Base-by-base conservation (phyloP, 2,113 vertebrate genomes). In the Gorsachius goisagi region DNA sequence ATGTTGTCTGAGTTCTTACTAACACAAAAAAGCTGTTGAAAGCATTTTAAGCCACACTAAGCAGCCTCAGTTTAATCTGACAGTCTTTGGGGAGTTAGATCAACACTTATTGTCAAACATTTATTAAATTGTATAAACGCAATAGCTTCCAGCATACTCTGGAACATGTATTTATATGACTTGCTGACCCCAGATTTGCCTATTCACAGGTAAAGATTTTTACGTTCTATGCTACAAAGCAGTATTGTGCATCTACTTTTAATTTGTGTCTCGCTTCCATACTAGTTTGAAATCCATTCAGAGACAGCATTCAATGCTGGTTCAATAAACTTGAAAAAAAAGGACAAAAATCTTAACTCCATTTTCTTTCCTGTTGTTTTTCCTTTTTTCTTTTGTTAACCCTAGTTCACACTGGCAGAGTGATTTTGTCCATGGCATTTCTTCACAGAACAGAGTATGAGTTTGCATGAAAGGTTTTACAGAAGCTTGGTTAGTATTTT, bases 41-140 rank as follows among this genome's bases (percentile, higher is more conserved):
- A 94, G 11, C 20, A 33, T 83, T 94, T 91, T 82, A 93, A 94
- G 44, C 37, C 69, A 53, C 23, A 50, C 35, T 75, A 82, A 93
- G 33, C 33, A 94, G 39, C 15, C 9, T 86, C 44, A 53, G 26
- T 72, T 90, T 95, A 93, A 75, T 89, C 78, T 87, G 35, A 60
- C 74, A 86, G 37, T 77, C 68, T 91, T 78, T 67, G 23, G 47
- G 58, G 73, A 87, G 44, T 67, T 60, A 59, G 32, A 64, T 88
- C 39, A 88, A 85, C 72, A 64, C 35, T 71, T 89, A 71, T 16
- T 85, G 30, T 94, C 66, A 91, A 85, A 91, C 5, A 68, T 69
- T 88, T 93, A 91, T 78, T 93, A 88, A 72, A 90, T 89, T 93
- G 84, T 85, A 64, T 76, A 75, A 64, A 59, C 91, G 15, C 41